Base-by-base conservation (phyloP, 2,888 invertebrate species). In the Drosophila glabriapex region DNA sequence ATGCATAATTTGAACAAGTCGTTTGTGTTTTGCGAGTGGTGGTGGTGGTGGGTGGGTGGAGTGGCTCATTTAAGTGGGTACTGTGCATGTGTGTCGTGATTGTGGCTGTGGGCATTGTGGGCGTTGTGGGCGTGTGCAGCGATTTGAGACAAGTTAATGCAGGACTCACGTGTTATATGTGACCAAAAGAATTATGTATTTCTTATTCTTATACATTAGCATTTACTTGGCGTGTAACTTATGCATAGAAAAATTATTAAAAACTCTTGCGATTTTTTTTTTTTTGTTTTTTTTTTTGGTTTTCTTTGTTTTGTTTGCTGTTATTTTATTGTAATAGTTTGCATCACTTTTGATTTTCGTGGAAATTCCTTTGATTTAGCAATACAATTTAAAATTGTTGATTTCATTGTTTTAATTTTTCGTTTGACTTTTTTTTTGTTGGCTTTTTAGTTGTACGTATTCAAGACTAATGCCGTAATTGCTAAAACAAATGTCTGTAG, bases 401-500 rank as follows among this genome's bases (percentile, higher is more conserved):
- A 50, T 78, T 63, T 56, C 52, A 43, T 59, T 37, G 25, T 49
- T 58, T 67, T 63, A 65, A 54, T 62, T 67, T 33, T 73, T 65
- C 3, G 9, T 41, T 63, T 62, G 31, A 16, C 14, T 46, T 46
- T 22, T 14, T 66, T 46, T 46, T 60, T 50, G n/a, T n/a, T n/a
- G n/a, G n/a, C n/a, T 82, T 76, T 77, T 82, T 76, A 88, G 70
- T 86, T 90, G 62, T 88, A 79, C 59, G 77, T 78, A 81, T 83
- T 90, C 50, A 88, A 69, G 58, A 90, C 83, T 78, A 88, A 66
- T 82, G 91, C 85, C 89, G 82, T 82, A 85, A 93, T 92, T 91
- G 92, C 91, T 90, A 93, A 90, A 90, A 92, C 92, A 91, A 93
- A 85, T 80, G 93, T 89, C 85, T 93, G 92, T 82, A 92, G 90